phyloP scores from a whole-genome alignment of 2,888 invertebrate species.

The Pteria penguin region DNA sequence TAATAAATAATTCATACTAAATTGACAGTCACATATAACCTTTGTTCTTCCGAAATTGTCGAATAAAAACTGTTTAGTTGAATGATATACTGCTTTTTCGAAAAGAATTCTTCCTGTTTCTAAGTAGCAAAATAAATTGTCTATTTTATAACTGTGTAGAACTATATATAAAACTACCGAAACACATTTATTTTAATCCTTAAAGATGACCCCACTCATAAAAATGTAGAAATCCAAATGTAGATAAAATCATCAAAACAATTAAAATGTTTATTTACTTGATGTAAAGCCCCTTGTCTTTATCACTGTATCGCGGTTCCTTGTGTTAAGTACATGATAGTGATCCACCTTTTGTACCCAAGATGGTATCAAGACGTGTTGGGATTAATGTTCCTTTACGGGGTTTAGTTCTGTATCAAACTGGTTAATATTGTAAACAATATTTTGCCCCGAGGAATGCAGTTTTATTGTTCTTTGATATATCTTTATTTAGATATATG shows the following conservation, averaged over 20 bases:
- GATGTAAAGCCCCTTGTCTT: not conserved
- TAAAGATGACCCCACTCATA: not conserved
- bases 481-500: not conserved
- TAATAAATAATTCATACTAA: no score
- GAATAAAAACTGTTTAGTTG: no score
- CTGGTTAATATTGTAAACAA: not conserved
- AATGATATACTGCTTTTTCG: no score
- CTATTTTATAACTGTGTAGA: no score
- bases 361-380: slow-evolving; percentile 23
- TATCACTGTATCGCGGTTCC: not conserved
- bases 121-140: no score
- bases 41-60: no score
- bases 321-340: slow-evolving; percentile 9
- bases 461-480: not conserved
- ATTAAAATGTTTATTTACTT: not conserved
- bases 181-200: no score
- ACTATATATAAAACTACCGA: no score
- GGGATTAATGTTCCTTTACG: slow-evolving; percentile 20
- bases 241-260: not conserved
- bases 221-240: not conserved
- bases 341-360: slow-evolving; percentile 19
- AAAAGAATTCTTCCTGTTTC: no score
- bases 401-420: slow-evolving; percentile 11
- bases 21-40: no score
- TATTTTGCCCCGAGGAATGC: not conserved